Evolutionary conservation across 2,797 vertebrate species (phyloP).

Genomic region (Oreortyx pictus): DNA sequence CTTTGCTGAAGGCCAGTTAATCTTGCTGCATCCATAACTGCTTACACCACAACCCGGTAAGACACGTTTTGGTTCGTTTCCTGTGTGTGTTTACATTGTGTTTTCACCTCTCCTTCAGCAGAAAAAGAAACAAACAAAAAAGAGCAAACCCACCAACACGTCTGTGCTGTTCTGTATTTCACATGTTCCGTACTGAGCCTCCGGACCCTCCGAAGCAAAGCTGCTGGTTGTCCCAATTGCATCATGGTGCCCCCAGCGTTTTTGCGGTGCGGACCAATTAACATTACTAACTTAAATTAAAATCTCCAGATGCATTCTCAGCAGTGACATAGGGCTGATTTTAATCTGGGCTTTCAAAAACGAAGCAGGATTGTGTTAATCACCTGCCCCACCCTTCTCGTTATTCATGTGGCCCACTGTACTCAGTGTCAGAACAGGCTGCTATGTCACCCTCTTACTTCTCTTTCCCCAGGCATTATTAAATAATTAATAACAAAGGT

Average conservation of each 20-base stretch:
- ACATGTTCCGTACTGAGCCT: not conserved
- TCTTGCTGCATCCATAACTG: not conserved
- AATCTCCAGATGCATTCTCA: slow-evolving; percentile 25
- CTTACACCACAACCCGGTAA: not conserved
- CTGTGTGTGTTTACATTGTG: not conserved
- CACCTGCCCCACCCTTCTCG: not conserved
- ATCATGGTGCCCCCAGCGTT: not conserved
- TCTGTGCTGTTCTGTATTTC: not conserved
- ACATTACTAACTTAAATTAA: slow-evolving; percentile 31
- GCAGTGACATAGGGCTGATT: slow-evolving; percentile 48
- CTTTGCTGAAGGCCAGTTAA: not conserved
- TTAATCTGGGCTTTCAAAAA: slow-evolving; percentile 54
- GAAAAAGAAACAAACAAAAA: not conserved
- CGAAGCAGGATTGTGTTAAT: slow-evolving; percentile 28
- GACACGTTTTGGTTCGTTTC: not conserved
- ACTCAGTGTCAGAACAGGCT: not conserved
- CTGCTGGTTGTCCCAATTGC: not conserved
- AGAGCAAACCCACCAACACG: not conserved
- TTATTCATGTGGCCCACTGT: slow-evolving; percentile 20
- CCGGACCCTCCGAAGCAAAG: slow-evolving; percentile 27
- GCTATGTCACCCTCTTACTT: slow-evolving; percentile 43
- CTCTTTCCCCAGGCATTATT: slow-evolving; percentile 36
- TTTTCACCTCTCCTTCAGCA: not conserved
- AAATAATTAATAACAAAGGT: slow-evolving; percentile 35
- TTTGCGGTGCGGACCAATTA: slow-evolving; percentile 16